These are phyloP conservation scores for Trinorchestia longiramus DNA, from an alignment of 1,140 invertebrate genomes.

Conservation along the genomic window DNA sequence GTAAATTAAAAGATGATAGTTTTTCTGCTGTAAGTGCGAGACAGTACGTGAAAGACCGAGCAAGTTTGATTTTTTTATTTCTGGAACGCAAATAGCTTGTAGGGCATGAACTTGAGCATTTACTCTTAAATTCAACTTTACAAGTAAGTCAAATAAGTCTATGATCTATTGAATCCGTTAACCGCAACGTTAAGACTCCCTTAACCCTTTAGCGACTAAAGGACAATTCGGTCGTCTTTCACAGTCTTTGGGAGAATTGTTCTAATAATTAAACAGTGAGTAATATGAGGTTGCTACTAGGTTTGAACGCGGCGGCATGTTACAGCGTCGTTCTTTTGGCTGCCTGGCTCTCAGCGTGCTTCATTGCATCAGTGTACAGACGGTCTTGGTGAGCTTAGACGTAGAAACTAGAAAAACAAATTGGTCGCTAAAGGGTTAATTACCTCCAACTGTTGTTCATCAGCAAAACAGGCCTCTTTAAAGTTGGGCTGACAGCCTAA, in stretches of 20 bases:
- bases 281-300: too few relatives aligned
- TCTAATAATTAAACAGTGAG: too few relatives aligned
- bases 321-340: too few relatives aligned
- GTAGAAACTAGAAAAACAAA: too few relatives aligned
- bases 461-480: neutral
- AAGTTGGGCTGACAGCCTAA: constrained; percentile 2
- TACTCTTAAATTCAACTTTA: neutral
- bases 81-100: constrained; percentile 15
- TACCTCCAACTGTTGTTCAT: neutral
- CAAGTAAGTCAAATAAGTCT: constrained; percentile 2
- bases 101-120: neutral
- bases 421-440: too few relatives aligned
- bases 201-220: too few relatives aligned
- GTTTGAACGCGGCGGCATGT: too few relatives aligned
- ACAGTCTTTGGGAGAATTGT: too few relatives aligned
- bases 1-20: neutral
- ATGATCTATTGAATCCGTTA: neutral
- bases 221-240: too few relatives aligned
- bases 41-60: neutral
- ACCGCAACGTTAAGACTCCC: neutral
- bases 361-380: too few relatives aligned
- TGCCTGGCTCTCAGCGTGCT: too few relatives aligned
- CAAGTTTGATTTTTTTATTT: neutral
- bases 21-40: neutral
- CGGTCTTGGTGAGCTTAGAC: too few relatives aligned